Evolutionary conservation across 2,113 vertebrate species (phyloP), one percentile per base, ranked within the genome.

Genomic region (Fregetta grallaria): DNA sequence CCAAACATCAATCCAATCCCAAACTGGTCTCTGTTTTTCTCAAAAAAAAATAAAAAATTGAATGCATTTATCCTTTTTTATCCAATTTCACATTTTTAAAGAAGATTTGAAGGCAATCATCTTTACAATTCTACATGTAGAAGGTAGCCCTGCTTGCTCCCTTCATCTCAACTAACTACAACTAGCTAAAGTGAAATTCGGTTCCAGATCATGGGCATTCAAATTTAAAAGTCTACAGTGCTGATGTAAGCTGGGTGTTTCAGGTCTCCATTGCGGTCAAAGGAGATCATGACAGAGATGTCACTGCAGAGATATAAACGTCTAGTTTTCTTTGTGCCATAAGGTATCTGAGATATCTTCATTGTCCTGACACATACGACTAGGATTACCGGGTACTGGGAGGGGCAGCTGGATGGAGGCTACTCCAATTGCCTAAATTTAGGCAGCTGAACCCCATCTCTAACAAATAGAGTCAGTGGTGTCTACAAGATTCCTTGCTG

Each of bases 1-100:
- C 78, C 74, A 86, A 94, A 76, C 87, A 96, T 84, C 96, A 97
- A 70, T 96, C 85, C 90, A 80, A 86, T 86, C 52, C 82, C 82
- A 74, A 93, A 91, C 21, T 77, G 26, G 32, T 63, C 38, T 88
- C 78, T 90, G 56, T 83, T 96, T 88, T 84, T 47, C 53, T 87
- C 6, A 3, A 34, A 15, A 59, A 65, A 40, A 52, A 49, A 38
- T 9, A 36, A 61, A 22, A 68, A 75, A 11, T 22, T 10, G 26
- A 85, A 85, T 0, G 7, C 13, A 11, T 71, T 88, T 90, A 74
- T 81, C n/a, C 52, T 84, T 90, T 94, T 90, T 88, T 61, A 94
- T 91, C 59, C 82, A 49, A 88, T 94, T 95, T 92, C 76, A 93
- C 72, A 49, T 96, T 95, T 94, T 92, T 30, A 58, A 90, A 79